Percentiles rank a stretch among this genome's conserved stretches.
Conservation (phyloP, 1,140 invertebrate species). For the Rhagoletis zephyria region DNA sequence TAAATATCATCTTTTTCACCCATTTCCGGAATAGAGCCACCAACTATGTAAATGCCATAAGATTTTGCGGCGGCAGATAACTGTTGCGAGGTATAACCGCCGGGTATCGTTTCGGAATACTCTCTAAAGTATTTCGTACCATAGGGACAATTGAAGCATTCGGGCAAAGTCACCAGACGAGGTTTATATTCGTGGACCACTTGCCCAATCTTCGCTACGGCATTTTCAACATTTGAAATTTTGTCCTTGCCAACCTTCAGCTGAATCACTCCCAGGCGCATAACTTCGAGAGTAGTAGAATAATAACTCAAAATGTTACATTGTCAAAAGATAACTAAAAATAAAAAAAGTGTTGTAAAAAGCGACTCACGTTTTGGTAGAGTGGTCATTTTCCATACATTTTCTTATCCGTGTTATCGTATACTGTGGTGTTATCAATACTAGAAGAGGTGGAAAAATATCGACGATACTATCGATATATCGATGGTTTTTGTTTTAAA, state of each 20-base stretch:
- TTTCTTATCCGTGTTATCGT: no score
- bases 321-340: background rate
- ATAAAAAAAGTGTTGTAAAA: background rate
- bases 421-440: no score
- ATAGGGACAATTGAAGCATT: conserved; percentile 96
- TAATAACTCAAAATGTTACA: background rate
- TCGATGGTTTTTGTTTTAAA: no score
- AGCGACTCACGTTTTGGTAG: no score
- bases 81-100: conserved; percentile 81
- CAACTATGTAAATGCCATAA: conserved; percentile 86
- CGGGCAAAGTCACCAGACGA: conserved; percentile 86
- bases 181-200: conserved; percentile 83
- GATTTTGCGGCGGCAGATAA: conserved; percentile 85
- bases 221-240: conserved; percentile 82
- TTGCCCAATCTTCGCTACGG: conserved; percentile 81
- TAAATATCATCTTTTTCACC: conserved; percentile 80
- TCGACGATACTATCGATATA: no score
- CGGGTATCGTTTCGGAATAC: conserved; percentile 89
- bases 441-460: no score
- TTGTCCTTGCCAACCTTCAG: conserved; percentile 84
- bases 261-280: conserved; percentile 84
- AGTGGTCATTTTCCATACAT: no score
- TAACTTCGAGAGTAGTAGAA: conserved; percentile 57
- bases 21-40: conserved; percentile 90
- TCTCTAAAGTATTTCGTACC: conserved; percentile 81